A percentile compares a stretch with the other conserved stretches of the same genome.
Evolutionary conservation across 2,113 vertebrate species (phyloP).

Genomic region (Hymenochirus boettgeri): DNA sequence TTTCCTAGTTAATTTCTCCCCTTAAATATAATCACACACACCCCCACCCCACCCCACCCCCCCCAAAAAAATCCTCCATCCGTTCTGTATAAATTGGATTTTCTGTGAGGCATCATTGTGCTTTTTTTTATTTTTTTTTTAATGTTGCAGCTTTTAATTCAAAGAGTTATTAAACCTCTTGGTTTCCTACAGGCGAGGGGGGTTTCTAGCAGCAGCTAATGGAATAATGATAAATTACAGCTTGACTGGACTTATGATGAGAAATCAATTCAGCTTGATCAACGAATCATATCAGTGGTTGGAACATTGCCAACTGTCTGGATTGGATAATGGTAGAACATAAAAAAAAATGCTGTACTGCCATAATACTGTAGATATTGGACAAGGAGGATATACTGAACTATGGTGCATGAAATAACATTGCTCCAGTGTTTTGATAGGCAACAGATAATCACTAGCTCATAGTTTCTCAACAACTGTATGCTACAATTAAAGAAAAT

Average conservation of each 20-base stretch:
- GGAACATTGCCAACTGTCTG: slow-evolving; percentile 20
- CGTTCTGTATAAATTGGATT: too few relatives aligned
- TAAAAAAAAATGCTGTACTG: slow-evolving; percentile 5
- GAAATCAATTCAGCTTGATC: slow-evolving; percentile 39
- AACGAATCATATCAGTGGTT: slow-evolving; percentile 28
- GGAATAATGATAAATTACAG: slow-evolving; percentile 41
- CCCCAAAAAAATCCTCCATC: too few relatives aligned
- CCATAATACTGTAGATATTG: slow-evolving; percentile 38
- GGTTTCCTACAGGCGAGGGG: background rate
- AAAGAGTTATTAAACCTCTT: slow-evolving; percentile 21
- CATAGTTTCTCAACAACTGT: too few relatives aligned
- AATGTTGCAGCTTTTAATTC: slow-evolving; percentile 33
- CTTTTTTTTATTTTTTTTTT: too few relatives aligned
- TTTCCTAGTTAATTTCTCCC: too few relatives aligned
- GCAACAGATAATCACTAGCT: too few relatives aligned
- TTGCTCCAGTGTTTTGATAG: too few relatives aligned
- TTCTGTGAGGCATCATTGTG: too few relatives aligned
- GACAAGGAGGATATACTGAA: slow-evolving; percentile 17
- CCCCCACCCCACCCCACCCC: too few relatives aligned
- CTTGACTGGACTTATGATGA: slow-evolving; percentile 18
- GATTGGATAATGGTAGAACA: slow-evolving; percentile 15
- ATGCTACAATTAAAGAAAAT: too few relatives aligned
- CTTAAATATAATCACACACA: too few relatives aligned
- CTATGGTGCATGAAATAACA: slow-evolving; percentile 18
- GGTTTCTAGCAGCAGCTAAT: slow-evolving; percentile 31